Percentiles rank a stretch among this genome's conserved stretches.
phyloP scores from a whole-genome alignment of 2,113 vertebrate genomes.

The Nyctibius bracteatus region DNA sequence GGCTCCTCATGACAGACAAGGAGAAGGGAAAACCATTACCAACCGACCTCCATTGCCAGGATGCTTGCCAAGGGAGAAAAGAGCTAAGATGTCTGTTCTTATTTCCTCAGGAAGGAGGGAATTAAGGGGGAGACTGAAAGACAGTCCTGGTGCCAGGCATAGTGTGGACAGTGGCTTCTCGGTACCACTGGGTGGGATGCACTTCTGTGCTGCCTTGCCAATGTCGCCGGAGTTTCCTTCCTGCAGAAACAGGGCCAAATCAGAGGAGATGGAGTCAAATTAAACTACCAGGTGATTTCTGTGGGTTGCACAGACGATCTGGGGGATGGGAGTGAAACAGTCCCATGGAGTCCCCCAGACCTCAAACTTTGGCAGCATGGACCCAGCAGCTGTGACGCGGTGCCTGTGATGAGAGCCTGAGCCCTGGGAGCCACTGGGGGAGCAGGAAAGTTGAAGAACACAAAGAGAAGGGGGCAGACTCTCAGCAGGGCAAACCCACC shows the following conservation, averaged over 20 bases:
- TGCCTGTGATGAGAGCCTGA: neutral
- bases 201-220: neutral
- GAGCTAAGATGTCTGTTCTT: neutral
- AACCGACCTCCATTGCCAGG: neutral
- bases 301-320: neutral
- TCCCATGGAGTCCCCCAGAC: neutral
- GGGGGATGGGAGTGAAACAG: neutral
- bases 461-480: neutral
- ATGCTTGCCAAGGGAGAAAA: neutral
- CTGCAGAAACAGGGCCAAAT: neutral
- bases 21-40: neutral
- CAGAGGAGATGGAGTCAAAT: neutral
- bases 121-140: neutral
- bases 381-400: neutral
- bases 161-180: neutral
- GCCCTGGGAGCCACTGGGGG: neutral
- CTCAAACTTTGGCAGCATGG: neutral
- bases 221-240: neutral
- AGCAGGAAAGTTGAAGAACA: neutral
- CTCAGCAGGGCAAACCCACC: neutral
- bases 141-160: neutral
- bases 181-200: neutral
- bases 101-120: neutral
- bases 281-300: neutral
- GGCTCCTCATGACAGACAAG: neutral